Conservation (phyloP, 2,888 invertebrate genomes). For the Geophilus truncorum region DNA sequence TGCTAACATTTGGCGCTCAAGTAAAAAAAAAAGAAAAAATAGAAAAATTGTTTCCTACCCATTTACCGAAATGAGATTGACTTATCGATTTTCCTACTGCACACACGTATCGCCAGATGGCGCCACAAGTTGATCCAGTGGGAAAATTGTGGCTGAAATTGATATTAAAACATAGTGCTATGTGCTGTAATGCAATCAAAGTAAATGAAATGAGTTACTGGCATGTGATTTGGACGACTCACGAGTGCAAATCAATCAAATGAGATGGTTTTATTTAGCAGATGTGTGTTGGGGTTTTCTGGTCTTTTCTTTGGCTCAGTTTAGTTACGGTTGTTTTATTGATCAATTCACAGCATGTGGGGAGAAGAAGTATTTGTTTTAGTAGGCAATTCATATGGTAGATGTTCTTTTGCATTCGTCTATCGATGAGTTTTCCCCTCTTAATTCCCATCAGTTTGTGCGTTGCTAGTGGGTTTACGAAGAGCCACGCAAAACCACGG, state of each 20-base stretch:
- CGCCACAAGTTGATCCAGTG: background rate
- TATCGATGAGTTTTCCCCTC: slow-evolving; percentile 22
- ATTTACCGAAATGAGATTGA: slow-evolving; percentile 1
- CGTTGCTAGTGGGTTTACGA: slow-evolving; percentile 7
- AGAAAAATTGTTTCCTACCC: background rate
- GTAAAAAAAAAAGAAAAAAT: background rate
- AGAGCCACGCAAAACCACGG: slow-evolving; percentile 13
- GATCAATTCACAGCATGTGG: background rate
- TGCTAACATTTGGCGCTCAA: background rate
- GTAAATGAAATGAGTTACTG: background rate
- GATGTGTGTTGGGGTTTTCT: too few species aligned
- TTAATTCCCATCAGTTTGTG: slow-evolving; percentile 17
- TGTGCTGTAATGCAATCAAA: background rate
- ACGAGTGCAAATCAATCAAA: background rate
- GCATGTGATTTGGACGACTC: background rate
- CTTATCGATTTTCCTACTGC: background rate
- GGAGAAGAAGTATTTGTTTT: background rate
- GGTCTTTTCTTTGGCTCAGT: background rate
- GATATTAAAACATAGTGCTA: background rate
- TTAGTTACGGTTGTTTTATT: slow-evolving; percentile 22
- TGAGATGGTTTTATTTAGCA: background rate
- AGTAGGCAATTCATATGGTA: slow-evolving; percentile 27
- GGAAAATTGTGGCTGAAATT: background rate
- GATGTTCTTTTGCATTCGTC: slow-evolving; percentile 27
- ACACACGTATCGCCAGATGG: background rate